Evolutionary conservation across 2,888 invertebrate species (phyloP), one percentile per base, ranked within the genome.

Genomic region (Acanthosepion esculentum): DNA sequence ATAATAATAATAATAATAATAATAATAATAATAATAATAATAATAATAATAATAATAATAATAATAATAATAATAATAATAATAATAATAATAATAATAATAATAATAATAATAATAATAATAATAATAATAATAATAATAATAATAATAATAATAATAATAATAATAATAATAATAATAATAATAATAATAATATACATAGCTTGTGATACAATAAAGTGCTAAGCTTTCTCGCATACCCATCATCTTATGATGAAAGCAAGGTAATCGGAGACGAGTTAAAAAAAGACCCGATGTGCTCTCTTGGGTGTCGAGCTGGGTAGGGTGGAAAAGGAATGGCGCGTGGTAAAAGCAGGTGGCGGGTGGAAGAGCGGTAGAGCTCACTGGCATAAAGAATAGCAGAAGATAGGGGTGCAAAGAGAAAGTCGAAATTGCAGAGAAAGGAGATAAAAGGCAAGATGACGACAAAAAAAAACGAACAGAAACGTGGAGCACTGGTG

Each of bases 231-330:
- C n/a, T 33, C 23, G 78, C 78, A n/a, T 10, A 78, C n/a, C 33
- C 15, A 78, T 78, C 78, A 18, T n/a, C 78, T n/a, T 78, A 78
- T n/a, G n/a, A 18, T 78, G 78, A 78, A 78, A 78, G 78, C n/a
- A 78, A 78, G n/a, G 78, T 78, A 78, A 78, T 78, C 18, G n/a
- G 78, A 78, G 78, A 78, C 33, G 78, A n/a, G 78, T 78, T 78
- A 78, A n/a, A 78, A 78, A n/a, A 78, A 78, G 78, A 78, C 78
- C n/a, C 12, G 78, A 78, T 78, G n/a, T 78, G n/a, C 78, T 78
- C 78, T 78, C 78, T 78, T 15, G n/a, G n/a, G 78, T 78, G 15
- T 78, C n/a, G 78, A 3, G n/a, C 15, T n/a, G 78, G 78, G 12
- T 4, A 15, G n/a, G 15, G n/a, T 5, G 4, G 23, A n/a, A n/a